Percentiles rank a stretch among this genome's conserved stretches.
Conservation (phyloP, 2,797 vertebrate genomes). For the Arvicola amphibius region DNA sequence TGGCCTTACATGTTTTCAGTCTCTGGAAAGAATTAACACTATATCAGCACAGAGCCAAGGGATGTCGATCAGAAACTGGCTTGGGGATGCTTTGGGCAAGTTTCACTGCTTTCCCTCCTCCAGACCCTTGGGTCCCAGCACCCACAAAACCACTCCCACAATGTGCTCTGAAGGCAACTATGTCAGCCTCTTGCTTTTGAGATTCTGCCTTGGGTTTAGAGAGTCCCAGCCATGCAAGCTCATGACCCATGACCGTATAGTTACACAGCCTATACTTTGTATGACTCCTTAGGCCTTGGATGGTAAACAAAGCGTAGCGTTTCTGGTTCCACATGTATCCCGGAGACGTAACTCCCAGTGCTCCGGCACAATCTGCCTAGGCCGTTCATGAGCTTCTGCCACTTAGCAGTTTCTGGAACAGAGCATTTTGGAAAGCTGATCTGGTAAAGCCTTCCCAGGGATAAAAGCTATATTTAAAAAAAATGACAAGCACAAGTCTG, state of each 20-base stretch:
- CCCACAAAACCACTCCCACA: background rate
- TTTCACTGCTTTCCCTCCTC: background rate
- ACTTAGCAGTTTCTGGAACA: background rate
- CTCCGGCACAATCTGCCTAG: background rate
- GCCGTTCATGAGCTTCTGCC: background rate
- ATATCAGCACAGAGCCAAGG: background rate
- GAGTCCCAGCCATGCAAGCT: background rate
- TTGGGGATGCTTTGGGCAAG: background rate
- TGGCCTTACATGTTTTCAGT: background rate
- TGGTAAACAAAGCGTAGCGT: background rate
- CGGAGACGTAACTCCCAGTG: background rate
- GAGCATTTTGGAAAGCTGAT: background rate
- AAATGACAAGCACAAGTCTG: background rate
- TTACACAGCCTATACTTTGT: background rate
- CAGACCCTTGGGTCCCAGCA: background rate
- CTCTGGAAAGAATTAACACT: background rate
- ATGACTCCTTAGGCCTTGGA: background rate
- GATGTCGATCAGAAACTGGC: background rate
- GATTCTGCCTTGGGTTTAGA: background rate
- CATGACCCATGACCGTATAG: accelerated
- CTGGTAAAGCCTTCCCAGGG: background rate
- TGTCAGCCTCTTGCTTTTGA: background rate
- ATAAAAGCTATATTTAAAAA: background rate
- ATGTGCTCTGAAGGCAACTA: background rate
- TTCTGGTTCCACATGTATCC: background rate